A percentile compares a stretch with the other conserved stretches of the same genome.
Evolutionary conservation across 2,797 vertebrate genomes (phyloP).

Genomic region (Crocodylus rhombifer): DNA sequence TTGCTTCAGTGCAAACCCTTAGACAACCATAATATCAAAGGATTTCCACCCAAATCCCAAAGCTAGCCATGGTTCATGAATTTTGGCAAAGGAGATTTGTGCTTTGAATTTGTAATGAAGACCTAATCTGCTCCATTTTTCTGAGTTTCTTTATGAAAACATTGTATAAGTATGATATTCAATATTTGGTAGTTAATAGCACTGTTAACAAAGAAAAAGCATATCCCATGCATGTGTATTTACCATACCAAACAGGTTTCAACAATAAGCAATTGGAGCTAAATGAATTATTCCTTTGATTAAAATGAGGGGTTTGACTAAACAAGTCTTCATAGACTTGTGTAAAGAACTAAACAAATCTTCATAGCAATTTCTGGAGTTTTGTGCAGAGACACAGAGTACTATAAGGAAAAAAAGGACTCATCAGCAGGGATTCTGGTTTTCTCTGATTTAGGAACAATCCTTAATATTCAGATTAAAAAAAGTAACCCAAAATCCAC

Average conservation of each 20-base stretch:
- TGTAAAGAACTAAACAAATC: background rate
- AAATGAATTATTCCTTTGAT: background rate
- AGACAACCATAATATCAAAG: background rate
- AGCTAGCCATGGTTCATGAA: background rate
- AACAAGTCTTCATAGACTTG: background rate
- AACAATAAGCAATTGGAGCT: background rate
- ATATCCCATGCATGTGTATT: background rate
- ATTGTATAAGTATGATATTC: background rate
- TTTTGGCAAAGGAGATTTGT: background rate
- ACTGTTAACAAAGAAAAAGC: background rate
- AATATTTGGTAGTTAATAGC: background rate
- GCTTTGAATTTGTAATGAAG: background rate
- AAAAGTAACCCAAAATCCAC: no score
- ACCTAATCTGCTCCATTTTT: background rate
- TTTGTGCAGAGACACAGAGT: background rate
- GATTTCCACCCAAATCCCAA: background rate
- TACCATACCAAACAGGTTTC: background rate
- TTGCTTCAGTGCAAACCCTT: background rate
- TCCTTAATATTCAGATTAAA: no score
- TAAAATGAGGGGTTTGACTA: background rate
- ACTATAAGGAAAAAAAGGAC: background rate
- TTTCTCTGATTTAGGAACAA: no score
- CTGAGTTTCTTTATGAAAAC: background rate
- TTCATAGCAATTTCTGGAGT: background rate
- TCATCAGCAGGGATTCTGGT: no score